Evolutionary conservation across 2,113 vertebrate genomes (phyloP), one percentile per base, ranked within the genome.

Genomic region (Prochilodus magdalenae): DNA sequence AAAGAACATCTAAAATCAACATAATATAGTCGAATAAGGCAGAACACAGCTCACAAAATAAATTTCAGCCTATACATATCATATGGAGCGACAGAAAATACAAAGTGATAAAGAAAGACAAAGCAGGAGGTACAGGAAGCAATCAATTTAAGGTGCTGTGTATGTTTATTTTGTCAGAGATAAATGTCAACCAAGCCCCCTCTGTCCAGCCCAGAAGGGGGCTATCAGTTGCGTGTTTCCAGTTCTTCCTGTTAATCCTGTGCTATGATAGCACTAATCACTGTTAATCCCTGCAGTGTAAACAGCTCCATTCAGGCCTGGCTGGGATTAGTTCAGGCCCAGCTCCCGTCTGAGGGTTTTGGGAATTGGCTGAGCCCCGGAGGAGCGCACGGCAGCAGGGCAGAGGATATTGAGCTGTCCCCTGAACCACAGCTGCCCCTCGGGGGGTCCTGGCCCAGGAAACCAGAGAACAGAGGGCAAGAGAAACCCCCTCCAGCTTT

Each of bases 311-410:
- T 94, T 95, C 94, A 94, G 89, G 85, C 90, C 90, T 89, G 91
- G 94, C 90, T 86, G 90, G 95, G 96, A 98, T 99, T 96, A 97
- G 94, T 92, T 94, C 91, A 92, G 94, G 92, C 92, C 93, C 93
- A 89, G 90, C 94, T 96, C 93, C 93, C 93, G 90, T 91, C 89
- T 91, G 92, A 89, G 87, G 87, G 7, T 80, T 86, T 33, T 57
- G 87, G 89, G 94, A 94, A 94, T 94, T 90, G 77, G 49, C 67
- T 67, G 63, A 91, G 91, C 94, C 92, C 92, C 81, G 84, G 77
- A 62, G 85, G 65, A 74, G 44, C 29, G 51, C 22, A 63, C 67
- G 76, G 55, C 53, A 49, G 84, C 16, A 20, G 40, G 69, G 30
- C 73, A 62, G 57, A 77, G 86, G 87, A 89, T 91, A 91, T 91